Percentiles rank a stretch among this genome's conserved stretches.
Conservation (phyloP, 2,797 vertebrate genomes). For the Sylvilagus floridanus region DNA sequence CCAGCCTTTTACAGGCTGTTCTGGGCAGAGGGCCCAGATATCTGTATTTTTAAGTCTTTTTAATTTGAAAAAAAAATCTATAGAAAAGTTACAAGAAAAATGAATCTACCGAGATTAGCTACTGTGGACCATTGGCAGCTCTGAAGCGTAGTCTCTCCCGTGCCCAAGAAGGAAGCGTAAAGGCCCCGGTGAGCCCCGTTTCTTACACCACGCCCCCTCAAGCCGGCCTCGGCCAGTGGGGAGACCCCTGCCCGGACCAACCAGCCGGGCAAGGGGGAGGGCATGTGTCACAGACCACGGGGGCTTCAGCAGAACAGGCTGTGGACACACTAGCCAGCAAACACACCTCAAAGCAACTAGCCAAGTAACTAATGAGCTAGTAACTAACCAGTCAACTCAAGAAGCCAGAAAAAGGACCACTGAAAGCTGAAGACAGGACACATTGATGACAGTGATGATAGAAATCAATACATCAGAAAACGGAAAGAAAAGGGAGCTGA, state of each 20-base stretch:
- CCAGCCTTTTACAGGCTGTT: background rate
- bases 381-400: background rate
- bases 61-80: background rate
- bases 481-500: background rate
- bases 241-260: background rate
- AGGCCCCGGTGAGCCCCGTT: background rate
- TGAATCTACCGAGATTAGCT: background rate
- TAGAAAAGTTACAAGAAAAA: conserved; percentile 25
- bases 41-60: background rate
- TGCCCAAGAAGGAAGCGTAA: background rate
- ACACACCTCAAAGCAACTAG: background rate
- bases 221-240: background rate
- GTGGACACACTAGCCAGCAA: background rate
- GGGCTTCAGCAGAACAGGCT: background rate
- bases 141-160: background rate
- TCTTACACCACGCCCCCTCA: background rate
- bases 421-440: background rate
- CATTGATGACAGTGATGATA: background rate
- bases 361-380: background rate
- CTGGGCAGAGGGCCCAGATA: background rate
- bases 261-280: background rate
- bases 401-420: background rate
- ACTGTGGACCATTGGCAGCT: background rate
- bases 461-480: background rate
- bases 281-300: background rate